Evolutionary conservation across 2,888 invertebrate genomes (phyloP).

Genomic region (Maniola hyperantus): DNA sequence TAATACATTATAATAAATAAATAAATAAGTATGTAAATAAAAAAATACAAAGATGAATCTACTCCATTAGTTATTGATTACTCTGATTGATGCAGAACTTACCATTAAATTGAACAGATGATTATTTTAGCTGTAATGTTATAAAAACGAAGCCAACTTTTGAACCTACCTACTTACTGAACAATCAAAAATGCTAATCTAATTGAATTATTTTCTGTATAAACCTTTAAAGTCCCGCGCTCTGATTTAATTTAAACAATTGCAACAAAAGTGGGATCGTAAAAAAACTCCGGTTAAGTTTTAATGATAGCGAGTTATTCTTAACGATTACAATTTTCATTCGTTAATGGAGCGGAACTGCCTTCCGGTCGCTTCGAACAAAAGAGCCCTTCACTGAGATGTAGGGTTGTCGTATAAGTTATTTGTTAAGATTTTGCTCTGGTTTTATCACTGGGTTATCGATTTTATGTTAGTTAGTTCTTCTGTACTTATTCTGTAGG

Average conservation of each 20-base stretch:
- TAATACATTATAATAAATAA: too few species aligned
- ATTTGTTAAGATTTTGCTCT: not conserved
- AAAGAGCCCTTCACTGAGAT: slow-evolving; percentile 29
- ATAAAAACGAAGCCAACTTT: too few species aligned
- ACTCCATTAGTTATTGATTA: too few species aligned
- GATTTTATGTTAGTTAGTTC: not conserved
- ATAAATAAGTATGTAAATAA: too few species aligned
- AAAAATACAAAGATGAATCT: too few species aligned
- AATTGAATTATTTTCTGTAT: too few species aligned
- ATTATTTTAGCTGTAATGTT: too few species aligned
- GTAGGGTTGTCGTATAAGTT: slow-evolving; percentile 7
- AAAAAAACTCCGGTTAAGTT: slow-evolving; percentile 15
- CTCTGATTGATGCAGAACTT: too few species aligned
- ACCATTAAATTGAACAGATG: too few species aligned
- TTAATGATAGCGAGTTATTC: slow-evolving; percentile 24
- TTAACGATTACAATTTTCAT: slow-evolving; percentile 36
- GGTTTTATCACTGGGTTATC: not conserved
- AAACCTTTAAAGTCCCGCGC: not conserved
- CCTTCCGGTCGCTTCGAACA: slow-evolving; percentile 31
- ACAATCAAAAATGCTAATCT: too few species aligned
- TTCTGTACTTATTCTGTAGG: too few species aligned
- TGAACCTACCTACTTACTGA: too few species aligned
- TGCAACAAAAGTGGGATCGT: not conserved
- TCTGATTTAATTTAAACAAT: not conserved
- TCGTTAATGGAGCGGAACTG: slow-evolving; percentile 36